These are phyloP conservation scores for Conus ventricosus DNA, from an alignment of 1,140 invertebrate species.

Conservation along the genomic window DNA sequence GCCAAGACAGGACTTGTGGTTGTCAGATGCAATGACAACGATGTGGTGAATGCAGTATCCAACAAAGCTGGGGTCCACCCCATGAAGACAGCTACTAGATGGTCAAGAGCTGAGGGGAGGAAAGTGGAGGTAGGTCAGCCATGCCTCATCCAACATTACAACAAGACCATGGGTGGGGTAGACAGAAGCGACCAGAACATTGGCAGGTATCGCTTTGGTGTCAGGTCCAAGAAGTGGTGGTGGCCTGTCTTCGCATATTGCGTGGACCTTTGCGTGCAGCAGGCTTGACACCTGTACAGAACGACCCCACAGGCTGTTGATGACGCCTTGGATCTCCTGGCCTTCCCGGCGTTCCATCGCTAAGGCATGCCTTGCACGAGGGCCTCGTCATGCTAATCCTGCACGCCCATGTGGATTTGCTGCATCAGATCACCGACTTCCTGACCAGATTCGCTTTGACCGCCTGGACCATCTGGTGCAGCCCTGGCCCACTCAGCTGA, in stretches of 20 bases:
- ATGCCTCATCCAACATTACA: conserved; percentile 54
- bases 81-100: conserved; percentile 47
- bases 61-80: conserved; percentile 43
- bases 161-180: conserved; percentile 61
- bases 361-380: too few species aligned
- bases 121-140: too few species aligned
- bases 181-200: conserved; percentile 65
- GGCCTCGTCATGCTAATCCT: too few species aligned
- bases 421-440: too few species aligned
- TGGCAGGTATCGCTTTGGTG: conserved; percentile 53
- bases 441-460: too few species aligned
- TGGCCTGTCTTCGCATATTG: conserved; percentile 58
- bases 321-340: too few species aligned
- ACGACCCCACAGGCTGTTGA: background rate
- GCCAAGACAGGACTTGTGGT: background rate
- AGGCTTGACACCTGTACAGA: conserved; percentile 63
- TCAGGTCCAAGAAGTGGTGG: conserved; percentile 69
- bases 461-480: too few species aligned
- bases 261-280: conserved; percentile 63
- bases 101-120: too few species aligned
- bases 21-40: background rate
- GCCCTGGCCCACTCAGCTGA: too few species aligned
- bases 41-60: too few species aligned
- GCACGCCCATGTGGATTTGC: too few species aligned
- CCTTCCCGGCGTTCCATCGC: too few species aligned